Base-by-base conservation (phyloP, 2,113 vertebrate genomes). In the Gopherus flavomarginatus region DNA sequence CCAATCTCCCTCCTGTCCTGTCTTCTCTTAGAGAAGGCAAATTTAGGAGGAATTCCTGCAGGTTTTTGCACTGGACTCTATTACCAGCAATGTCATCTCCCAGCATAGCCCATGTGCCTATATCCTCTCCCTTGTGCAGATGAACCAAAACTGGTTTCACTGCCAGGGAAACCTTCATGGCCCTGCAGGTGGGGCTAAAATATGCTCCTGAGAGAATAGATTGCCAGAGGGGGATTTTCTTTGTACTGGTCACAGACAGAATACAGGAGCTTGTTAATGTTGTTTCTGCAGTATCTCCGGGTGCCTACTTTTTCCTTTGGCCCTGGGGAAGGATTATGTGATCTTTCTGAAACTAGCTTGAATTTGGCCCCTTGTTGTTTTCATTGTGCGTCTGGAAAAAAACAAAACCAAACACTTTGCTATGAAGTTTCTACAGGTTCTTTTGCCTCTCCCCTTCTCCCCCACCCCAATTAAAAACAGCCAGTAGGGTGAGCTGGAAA, bases 1-100 rank as follows among this genome's bases (percentile, higher is more conserved):
- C 17, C 52, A 0, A 14, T 3, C 49, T 29, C 52, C 29, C 82
- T 77, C 22, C 50, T 75, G 21, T 0, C 7, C 21, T 62, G 17
- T 0, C 0, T 31, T 69, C 21, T 13, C 88, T 29, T 12, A 35
- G 6, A 19, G 78, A 72, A 83, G 62, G 49, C 27, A 53, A 54
- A 38, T 86, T 62, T 44, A 52, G 4, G 26, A 95, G 92, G 56
- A 83, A 50, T 24, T 53, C 53, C 57, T 2, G 44, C 79, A 83
- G 72, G 11, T 31, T 49, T 44, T 80, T n/a, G 21, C 12, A 19
- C 75, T 35, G 62, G 5, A 5, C 50, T 57, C 26, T 31, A 11
- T 50, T 90, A 17, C 3, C 19, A 0, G 38, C 13, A 88, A 21
- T 54, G 16, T 5, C 5, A 81, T 4, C 44, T 89, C 82, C 42